These are phyloP conservation scores for Helostoma temminkii DNA, from an alignment of 2,797 vertebrate species.

Conservation along the genomic window DNA sequence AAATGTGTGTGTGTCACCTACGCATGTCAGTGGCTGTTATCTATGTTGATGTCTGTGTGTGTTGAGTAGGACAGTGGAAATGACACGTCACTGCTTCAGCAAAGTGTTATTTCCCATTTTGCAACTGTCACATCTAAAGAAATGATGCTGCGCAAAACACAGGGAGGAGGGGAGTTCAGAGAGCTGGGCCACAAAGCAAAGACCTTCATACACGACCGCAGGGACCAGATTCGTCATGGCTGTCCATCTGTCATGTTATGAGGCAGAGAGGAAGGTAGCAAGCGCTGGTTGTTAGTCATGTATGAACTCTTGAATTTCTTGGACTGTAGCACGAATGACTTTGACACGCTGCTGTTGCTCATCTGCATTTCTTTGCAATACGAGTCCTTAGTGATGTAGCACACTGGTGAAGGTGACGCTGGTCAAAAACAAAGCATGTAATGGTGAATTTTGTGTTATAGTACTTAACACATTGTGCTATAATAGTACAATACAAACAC, in stretches of 20 bases:
- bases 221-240: conserved; percentile 32
- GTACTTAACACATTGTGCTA: no score
- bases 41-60: conserved; percentile 10
- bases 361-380: conserved; percentile 21
- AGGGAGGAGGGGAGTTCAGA: background rate
- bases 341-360: background rate
- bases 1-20: conserved; percentile 42
- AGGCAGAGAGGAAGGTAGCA: conserved; percentile 31
- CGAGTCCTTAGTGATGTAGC: no score
- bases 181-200: conserved; percentile 11
- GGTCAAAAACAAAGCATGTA: no score
- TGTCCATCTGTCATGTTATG: conserved; percentile 14
- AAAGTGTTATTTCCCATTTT: conserved; percentile 59
- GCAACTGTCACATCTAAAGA: conserved; percentile 44
- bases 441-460: no score
- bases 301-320: conserved; percentile 1
- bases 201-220: conserved; percentile 28
- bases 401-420: no score
- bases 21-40: conserved; percentile 35
- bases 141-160: conserved; percentile 34
- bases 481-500: no score
- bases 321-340: background rate
- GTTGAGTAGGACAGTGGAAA: conserved; percentile 39
- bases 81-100: conserved; percentile 56
- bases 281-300: conserved; percentile 24